Conservation (phyloP, 2,888 invertebrate genomes). For the Hirtodrosophila trivittata region DNA sequence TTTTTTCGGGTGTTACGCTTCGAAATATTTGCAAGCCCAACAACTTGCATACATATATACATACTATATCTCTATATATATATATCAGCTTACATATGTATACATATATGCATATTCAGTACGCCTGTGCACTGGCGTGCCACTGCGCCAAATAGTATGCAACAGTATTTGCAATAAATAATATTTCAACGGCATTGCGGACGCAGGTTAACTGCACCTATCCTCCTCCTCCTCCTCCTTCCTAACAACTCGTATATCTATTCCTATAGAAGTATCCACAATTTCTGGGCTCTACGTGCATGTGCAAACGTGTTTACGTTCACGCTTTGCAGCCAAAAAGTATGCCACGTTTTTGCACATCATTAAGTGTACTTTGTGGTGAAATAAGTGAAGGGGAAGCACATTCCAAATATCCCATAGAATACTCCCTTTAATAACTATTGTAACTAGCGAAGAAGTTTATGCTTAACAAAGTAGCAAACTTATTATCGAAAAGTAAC, state of each 20-base stretch:
- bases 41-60: neutral
- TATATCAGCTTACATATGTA: neutral
- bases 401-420: slow-evolving; percentile 2
- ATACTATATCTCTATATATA: neutral
- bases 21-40: slow-evolving; percentile 3
- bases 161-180: slow-evolving; percentile 68
- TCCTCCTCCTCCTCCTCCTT: neutral
- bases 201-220: slow-evolving; percentile 47
- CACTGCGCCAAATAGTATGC: slow-evolving; percentile 68
- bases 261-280: slow-evolving; percentile 1
- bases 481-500: too few relatives aligned
- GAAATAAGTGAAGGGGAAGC: slow-evolving; percentile 6
- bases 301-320: slow-evolving; percentile 47
- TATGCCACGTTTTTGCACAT: slow-evolving; percentile 61
- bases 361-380: slow-evolving; percentile 45
- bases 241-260: neutral
- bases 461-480: too few relatives aligned
- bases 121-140: slow-evolving; percentile 17
- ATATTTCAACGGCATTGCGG: slow-evolving; percentile 74
- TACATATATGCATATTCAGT: neutral
- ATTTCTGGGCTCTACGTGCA: slow-evolving; percentile 19
- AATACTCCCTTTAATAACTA: too few relatives aligned
- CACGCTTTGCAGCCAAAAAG: slow-evolving; percentile 44
- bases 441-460: too few relatives aligned
- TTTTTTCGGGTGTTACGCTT: neutral